Evolutionary conservation across 2,797 vertebrate species (phyloP).

Genomic region (Chaetophractus vellerosus): DNA sequence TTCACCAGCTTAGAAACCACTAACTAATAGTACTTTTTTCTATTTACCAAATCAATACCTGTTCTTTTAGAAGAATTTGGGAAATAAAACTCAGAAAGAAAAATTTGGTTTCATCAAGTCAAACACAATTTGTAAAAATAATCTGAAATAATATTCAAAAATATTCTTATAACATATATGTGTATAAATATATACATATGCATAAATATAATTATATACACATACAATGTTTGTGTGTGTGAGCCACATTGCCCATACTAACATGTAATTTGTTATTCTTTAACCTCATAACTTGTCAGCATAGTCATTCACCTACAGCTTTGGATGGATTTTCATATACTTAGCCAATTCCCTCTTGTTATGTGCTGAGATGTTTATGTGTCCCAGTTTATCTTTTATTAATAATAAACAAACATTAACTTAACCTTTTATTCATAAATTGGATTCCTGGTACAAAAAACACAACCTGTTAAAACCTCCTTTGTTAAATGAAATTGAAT

Average conservation of each 20-base stretch:
- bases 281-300: not conserved
- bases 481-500: not conserved
- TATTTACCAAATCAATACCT: not conserved
- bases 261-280: not conserved
- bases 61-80: not conserved
- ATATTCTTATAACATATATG: not conserved
- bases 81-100: conserved; percentile 8
- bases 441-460: not conserved
- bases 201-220: not conserved
- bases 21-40: not conserved
- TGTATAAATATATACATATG: not conserved
- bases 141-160: not conserved
- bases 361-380: not conserved
- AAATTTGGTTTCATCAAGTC: not conserved
- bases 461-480: not conserved
- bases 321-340: not conserved
- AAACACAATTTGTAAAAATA: not conserved
- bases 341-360: not conserved
- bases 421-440: conserved; percentile 6
- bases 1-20: not conserved
- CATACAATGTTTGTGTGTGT: too few species aligned
- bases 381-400: not conserved
- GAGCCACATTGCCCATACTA: not conserved
- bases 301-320: not conserved
- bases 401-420: not conserved